These are phyloP conservation scores for Myrmophylax atrothorax DNA, from an alignment of 2,113 vertebrate species.

Conservation along the genomic window DNA sequence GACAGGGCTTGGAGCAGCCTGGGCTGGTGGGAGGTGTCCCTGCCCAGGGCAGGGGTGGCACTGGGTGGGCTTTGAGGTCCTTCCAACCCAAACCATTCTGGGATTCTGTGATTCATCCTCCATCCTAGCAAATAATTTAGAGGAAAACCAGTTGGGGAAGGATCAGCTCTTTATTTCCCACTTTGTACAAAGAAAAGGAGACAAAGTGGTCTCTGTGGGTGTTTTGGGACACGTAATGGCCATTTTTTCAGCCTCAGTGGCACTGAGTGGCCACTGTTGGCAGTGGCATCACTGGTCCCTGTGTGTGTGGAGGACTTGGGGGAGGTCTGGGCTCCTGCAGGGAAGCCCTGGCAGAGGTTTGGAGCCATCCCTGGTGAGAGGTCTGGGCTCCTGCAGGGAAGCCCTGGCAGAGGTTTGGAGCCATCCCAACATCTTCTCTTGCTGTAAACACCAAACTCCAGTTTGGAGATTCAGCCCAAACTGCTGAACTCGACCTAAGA, in stretches of 20 bases:
- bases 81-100: not conserved
- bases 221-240: not conserved
- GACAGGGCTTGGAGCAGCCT: not conserved
- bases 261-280: fast-evolving
- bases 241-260: not conserved
- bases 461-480: not conserved
- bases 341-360: not conserved
- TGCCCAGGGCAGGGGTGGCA: not conserved
- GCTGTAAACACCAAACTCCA: not conserved
- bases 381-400: no score
- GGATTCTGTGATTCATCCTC: not conserved
- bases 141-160: not conserved
- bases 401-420: not conserved
- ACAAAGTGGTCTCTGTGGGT: fast-evolving
- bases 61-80: not conserved
- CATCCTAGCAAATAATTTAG: not conserved
- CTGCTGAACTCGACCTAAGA: not conserved
- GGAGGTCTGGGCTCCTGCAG: not conserved
- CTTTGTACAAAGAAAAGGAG: not conserved
- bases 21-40: not conserved
- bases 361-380: not conserved
- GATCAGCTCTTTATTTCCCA: not conserved
- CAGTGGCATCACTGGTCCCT: no score
- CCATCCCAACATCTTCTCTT: not conserved
- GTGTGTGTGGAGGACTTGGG: fast-evolving